These are phyloP conservation scores for Smithornis capensis DNA, from an alignment of 2,113 vertebrate genomes.

Conservation along the genomic window DNA sequence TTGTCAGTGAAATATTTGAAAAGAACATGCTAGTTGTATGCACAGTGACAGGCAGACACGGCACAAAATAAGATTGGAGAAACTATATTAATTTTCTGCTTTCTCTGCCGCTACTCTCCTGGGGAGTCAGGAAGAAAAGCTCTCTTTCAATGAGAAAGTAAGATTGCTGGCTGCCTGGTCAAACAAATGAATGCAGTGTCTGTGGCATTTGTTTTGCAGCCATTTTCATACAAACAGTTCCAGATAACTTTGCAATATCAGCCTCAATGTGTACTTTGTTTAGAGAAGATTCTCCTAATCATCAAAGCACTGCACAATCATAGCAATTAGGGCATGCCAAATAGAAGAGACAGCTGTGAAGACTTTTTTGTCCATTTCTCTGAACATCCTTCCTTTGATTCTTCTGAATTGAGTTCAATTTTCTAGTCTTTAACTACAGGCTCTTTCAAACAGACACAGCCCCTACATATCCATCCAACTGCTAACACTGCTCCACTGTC, in stretches of 20 bases:
- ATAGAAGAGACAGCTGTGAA: slow-evolving; percentile 34
- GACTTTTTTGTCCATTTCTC: neutral
- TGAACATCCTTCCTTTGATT: slow-evolving; percentile 27
- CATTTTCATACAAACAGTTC: neutral
- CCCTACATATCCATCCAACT: neutral
- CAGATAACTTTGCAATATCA: slow-evolving; percentile 25
- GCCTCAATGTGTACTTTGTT: slow-evolving; percentile 43
- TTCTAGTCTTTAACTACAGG: neutral
- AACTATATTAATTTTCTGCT: neutral
- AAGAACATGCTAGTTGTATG: neutral
- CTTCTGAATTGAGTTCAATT: neutral
- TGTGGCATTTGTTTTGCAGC: neutral
- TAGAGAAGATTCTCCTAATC: neutral
- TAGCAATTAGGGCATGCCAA: slow-evolving; percentile 29
- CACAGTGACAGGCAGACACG: neutral
- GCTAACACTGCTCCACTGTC: slow-evolving; percentile 9
- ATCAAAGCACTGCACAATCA: slow-evolving; percentile 30
- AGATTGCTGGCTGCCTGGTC: neutral
- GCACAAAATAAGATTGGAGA: neutral
- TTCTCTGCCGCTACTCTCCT: neutral
- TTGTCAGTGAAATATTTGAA: neutral
- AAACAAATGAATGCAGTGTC: slow-evolving; percentile 8
- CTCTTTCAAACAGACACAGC: neutral
- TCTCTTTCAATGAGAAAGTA: neutral
- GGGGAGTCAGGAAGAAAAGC: neutral